Percentiles rank a stretch among this genome's conserved stretches.
Evolutionary conservation across 2,888 invertebrate species (phyloP).

Genomic region (Oscheius sp.): DNA sequence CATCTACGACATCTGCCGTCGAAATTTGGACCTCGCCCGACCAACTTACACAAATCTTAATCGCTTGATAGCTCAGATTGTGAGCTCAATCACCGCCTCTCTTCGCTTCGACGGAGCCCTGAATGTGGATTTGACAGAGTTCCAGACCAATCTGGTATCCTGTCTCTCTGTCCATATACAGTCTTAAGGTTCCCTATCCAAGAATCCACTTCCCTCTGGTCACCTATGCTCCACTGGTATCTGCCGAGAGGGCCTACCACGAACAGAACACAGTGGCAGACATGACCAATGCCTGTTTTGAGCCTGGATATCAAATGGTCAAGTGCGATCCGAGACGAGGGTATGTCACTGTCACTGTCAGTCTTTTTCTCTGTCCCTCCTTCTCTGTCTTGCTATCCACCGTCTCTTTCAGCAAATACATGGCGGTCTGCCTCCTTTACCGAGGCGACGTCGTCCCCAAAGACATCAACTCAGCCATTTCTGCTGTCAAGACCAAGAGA

Average conservation of each 20-base stretch:
- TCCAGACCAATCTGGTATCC: constrained; percentile 76
- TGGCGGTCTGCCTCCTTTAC: constrained; percentile 91
- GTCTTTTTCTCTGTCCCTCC: constrained; percentile 92
- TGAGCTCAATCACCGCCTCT: constrained; percentile 82
- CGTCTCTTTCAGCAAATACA: constrained; percentile 74
- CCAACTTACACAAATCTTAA: constrained; percentile 91
- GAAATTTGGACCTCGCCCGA: constrained; percentile 80
- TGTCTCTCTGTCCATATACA: neutral
- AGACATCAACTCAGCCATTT: constrained; percentile 74
- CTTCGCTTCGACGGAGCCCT: constrained; percentile 77
- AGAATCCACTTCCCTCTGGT: constrained; percentile 88
- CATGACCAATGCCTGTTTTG: constrained; percentile 90
- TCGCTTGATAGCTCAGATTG: constrained; percentile 92
- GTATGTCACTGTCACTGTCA: constrained; percentile 80
- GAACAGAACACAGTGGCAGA: constrained; percentile 80
- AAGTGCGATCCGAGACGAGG: constrained; percentile 80
- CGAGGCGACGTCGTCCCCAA: constrained; percentile 91
- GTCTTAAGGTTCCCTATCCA: constrained; percentile 87
- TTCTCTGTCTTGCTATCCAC: constrained; percentile 80
- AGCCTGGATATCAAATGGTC: constrained; percentile 83
- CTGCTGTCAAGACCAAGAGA: constrained; percentile 72
- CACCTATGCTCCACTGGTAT: constrained; percentile 77
- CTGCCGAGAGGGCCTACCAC: constrained; percentile 73
- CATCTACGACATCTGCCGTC: constrained; percentile 73
- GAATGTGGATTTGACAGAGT: constrained; percentile 77